Evolutionary conservation across 2,113 vertebrate genomes (phyloP), one percentile per base, ranked within the genome.

Genomic region (Oxyura jamaicensis): DNA sequence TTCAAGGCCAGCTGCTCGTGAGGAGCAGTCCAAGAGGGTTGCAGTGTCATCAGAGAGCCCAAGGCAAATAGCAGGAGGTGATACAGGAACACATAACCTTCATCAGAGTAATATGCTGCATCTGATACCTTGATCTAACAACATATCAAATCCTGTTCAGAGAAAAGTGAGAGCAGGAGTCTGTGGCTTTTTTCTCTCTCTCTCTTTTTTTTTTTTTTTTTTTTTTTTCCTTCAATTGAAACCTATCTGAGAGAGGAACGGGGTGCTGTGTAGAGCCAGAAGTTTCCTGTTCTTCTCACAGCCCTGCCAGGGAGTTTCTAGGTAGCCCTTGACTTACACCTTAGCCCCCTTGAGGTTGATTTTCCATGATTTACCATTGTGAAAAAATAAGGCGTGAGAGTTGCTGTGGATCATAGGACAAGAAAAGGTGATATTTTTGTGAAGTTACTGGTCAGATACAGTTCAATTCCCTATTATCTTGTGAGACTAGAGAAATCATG

Each of bases 221-320:
- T 90, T 93, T 91, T 35, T 52, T 52, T 26, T 26, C 13, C 22
- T 52, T 52, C 13, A 25, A 33, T 44, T 92, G 56, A 81, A 88
- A 72, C 3, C 83, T 52, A 87, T 91, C 84, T 93, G 83, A 95
- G 86, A 67, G 53, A 83, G 71, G 75, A 81, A 90, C 88, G n/a
- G 80, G 93, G 46, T 69, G 44, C n/a, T 80, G 17, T 46, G 41
- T 50, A 29, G 55, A 93, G 78, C 71, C 82, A 81, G 77, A 88
- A 93, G 41, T 91, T 85, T 81, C 46, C 33, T 36, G 74, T 77
- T 90, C 1, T 19, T 53, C 69, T 95, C 67, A 69, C 67, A 72
- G 48, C 85, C 66, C 46, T 89, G 67, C n/a, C 52, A 58, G 29
- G 15, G 6, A 55, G 39, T 84, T 92, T 77, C 82, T 63, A 31